Conservation (phyloP, 2,113 vertebrate species). For the Suricata suricatta region DNA sequence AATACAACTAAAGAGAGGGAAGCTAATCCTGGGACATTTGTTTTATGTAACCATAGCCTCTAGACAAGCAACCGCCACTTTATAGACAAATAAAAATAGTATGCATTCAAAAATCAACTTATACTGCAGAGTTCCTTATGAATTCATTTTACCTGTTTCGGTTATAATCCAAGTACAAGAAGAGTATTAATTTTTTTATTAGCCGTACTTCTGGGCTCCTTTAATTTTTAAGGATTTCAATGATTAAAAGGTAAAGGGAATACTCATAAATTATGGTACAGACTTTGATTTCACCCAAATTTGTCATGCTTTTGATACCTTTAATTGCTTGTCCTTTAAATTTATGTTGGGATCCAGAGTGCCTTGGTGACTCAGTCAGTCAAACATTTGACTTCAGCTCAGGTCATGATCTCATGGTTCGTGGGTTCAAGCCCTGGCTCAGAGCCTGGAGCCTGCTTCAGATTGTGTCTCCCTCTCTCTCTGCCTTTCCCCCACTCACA, state of each 20-base stretch:
- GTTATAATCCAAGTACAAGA: neutral
- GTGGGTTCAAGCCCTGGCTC: no score
- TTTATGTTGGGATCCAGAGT: neutral
- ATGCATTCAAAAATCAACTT: neutral
- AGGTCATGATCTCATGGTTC: no score
- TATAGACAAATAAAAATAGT: neutral
- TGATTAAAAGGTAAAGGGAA: neutral
- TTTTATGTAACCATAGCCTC: neutral
- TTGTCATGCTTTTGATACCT: neutral
- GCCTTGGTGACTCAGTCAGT: no score
- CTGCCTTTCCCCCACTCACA: no score
- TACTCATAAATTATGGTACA: neutral
- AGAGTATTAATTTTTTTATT: neutral
- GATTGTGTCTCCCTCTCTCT: no score
- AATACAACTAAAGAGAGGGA: neutral
- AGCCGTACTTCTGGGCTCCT: neutral
- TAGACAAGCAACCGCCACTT: neutral
- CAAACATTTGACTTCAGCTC: no score
- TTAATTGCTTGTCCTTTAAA: neutral
- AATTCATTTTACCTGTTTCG: neutral
- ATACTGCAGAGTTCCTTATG: neutral
- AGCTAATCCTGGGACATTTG: neutral
- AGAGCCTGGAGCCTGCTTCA: no score
- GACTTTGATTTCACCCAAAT: neutral
- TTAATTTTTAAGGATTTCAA: conserved; percentile 10